These are phyloP conservation scores for Prenolepis imparis DNA, from an alignment of 2,888 invertebrate genomes.

Conservation along the genomic window DNA sequence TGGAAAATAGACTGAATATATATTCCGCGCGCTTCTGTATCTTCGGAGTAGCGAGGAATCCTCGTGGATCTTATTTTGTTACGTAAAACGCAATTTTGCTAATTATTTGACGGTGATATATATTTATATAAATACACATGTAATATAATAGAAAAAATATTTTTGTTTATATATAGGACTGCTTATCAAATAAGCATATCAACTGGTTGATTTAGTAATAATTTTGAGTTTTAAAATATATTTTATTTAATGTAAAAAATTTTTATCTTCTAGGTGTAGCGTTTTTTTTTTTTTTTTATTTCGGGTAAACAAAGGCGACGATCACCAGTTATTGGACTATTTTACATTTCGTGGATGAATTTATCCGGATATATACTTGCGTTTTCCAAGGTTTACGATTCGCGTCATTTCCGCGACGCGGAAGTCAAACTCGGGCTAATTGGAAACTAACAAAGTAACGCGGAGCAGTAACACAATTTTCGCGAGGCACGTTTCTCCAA, in stretches of 20 bases:
- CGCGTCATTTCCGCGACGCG: background rate
- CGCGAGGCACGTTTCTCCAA: slow-evolving; percentile 18
- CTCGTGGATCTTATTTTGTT: background rate
- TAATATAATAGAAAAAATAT: background rate
- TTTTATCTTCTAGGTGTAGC: background rate
- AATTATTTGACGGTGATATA: background rate
- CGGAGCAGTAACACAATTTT: slow-evolving; percentile 28
- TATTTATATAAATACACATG: background rate
- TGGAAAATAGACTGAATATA: slow-evolving; percentile 28
- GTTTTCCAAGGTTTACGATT: slow-evolving; percentile 27
- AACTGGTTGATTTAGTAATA: background rate
- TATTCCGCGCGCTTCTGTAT: background rate
- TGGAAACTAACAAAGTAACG: slow-evolving; percentile 48
- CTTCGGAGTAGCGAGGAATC: background rate
- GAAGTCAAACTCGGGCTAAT: slow-evolving; percentile 38
- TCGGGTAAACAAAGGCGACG: background rate
- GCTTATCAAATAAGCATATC: background rate
- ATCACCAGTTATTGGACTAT: background rate
- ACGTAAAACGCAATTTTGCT: background rate
- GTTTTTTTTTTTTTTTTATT: slow-evolving; percentile 19
- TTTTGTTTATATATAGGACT: background rate
- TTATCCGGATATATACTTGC: background rate
- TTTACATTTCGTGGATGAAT: slow-evolving; percentile 16
- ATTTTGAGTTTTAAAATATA: background rate
- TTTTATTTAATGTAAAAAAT: background rate